Evolutionary conservation across 2,888 invertebrate species (phyloP).

Genomic region (Teleogryllus oceanicus): DNA sequence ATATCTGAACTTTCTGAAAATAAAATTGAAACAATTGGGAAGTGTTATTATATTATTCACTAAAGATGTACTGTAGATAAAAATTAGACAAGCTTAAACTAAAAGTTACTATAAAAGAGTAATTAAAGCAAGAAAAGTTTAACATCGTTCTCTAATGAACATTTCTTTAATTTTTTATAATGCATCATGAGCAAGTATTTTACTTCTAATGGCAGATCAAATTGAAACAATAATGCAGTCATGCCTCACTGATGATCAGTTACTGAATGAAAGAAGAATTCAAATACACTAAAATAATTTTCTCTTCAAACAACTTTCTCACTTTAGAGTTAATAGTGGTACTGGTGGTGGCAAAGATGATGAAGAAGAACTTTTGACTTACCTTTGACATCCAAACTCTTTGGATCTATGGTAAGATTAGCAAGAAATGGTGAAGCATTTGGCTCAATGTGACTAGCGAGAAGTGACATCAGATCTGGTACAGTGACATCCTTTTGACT

Average conservation of each 20-base stretch:
- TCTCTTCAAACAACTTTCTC: no score
- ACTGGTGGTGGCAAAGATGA: no score
- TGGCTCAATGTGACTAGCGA: constrained; percentile 58
- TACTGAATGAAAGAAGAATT: no score
- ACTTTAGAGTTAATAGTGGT: no score
- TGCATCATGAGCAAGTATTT: no score
- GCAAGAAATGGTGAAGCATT: constrained; percentile 57
- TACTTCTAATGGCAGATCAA: no score
- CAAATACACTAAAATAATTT: no score
- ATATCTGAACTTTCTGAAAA: constrained; percentile 34
- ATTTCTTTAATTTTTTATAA: neutral
- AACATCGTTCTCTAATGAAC: neutral
- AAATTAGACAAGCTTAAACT: neutral
- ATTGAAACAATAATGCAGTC: no score
- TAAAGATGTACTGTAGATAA: neutral
- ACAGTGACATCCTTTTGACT: constrained; percentile 64
- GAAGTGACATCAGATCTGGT: constrained; percentile 41
- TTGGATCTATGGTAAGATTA: constrained; percentile 62
- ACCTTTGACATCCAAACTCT: constrained; percentile 62
- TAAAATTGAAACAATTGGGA: neutral
- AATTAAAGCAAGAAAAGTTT: neutral
- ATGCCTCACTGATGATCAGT: no score
- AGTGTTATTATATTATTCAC: neutral
- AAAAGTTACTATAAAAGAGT: neutral
- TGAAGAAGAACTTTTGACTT: neutral